Evolutionary conservation across 1,140 invertebrate species (phyloP).

Genomic region (Ostrea edulis): DNA sequence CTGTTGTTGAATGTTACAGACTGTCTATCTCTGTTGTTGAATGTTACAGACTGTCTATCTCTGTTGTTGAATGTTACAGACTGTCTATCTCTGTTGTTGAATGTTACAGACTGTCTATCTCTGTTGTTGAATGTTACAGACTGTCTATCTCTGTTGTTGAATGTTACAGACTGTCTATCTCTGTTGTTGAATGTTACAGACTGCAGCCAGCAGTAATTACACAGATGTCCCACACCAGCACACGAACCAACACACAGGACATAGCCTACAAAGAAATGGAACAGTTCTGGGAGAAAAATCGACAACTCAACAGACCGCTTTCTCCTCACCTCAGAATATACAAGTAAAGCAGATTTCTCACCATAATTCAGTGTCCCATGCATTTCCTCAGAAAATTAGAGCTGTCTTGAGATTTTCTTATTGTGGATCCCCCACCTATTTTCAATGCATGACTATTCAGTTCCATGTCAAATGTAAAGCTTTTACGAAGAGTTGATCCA

Average conservation of each 20-base stretch:
- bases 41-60: conserved; percentile 32
- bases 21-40: not conserved
- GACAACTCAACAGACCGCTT: conserved; percentile 69
- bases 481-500: no score
- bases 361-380: no score
- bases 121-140: not conserved
- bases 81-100: not conserved
- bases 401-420: not conserved
- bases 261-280: conserved; percentile 73
- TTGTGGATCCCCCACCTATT: no score
- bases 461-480: no score
- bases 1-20: not conserved
- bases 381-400: not conserved
- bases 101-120: conserved; percentile 32
- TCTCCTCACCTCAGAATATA: conserved; percentile 74
- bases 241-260: not conserved
- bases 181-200: not conserved
- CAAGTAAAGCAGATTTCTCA: conserved; percentile 60
- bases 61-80: not conserved
- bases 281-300: conserved; percentile 72
- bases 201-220: conserved; percentile 42
- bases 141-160: not conserved
- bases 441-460: no score
- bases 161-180: conserved; percentile 32
- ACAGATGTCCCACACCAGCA: not conserved